A percentile compares a stretch with the other conserved stretches of the same genome.
phyloP scores from a whole-genome alignment of 2,113 vertebrate genomes.

The Elanoides forficatus region DNA sequence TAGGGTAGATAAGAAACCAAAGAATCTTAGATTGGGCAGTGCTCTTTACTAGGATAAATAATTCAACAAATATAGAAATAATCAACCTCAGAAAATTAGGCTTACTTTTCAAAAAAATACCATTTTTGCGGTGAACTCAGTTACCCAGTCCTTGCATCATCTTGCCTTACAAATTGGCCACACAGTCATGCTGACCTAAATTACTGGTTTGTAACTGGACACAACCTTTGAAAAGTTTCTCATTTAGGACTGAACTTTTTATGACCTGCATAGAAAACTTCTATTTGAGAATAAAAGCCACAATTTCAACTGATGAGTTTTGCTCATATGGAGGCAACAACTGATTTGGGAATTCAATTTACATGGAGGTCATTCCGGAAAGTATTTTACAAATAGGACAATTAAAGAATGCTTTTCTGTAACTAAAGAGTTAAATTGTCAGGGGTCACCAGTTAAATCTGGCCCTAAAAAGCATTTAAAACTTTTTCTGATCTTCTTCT shows the following conservation, averaged over 20 bases:
- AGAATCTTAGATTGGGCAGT: neutral
- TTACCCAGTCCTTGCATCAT: constrained; percentile 11
- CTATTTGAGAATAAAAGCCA: neutral
- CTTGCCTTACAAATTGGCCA: constrained; percentile 17
- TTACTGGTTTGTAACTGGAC: constrained; percentile 36
- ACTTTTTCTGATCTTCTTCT: neutral
- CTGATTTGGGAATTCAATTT: neutral
- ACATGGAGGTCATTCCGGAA: neutral
- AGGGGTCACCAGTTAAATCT: neutral
- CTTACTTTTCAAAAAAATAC: neutral
- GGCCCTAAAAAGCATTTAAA: neutral
- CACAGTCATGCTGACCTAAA: constrained; percentile 21
- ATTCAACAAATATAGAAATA: neutral
- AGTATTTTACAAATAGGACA: neutral
- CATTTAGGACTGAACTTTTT: constrained; percentile 41
- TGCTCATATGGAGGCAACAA: neutral
- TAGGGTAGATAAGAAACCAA: neutral
- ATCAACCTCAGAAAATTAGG: neutral
- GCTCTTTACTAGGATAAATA: neutral
- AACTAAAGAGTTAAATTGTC: neutral
- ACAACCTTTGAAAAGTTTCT: constrained; percentile 14
- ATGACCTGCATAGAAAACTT: constrained; percentile 6
- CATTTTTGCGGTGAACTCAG: neutral
- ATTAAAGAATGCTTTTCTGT: neutral
- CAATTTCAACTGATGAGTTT: neutral